phyloP scores from a whole-genome alignment of 2,113 vertebrate genomes.

The Talpa occidentalis region DNA sequence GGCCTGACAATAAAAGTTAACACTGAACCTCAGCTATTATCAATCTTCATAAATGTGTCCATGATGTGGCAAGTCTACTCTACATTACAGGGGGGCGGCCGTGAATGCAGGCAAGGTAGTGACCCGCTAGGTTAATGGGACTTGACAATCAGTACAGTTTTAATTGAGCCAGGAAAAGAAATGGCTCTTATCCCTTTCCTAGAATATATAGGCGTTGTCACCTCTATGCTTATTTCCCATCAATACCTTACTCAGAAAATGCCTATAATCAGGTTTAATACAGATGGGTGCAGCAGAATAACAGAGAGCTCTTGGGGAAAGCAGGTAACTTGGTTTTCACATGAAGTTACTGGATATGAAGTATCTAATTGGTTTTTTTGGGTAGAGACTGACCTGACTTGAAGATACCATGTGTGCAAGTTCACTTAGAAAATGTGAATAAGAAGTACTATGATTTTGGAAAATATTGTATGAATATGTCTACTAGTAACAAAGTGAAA shows the following conservation, averaged over 20 bases:
- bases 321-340: not conserved
- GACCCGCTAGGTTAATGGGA: constrained; percentile 71
- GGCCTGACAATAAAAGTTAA: constrained; percentile 87
- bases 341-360: not conserved
- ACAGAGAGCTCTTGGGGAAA: not conserved
- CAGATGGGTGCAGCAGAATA: not conserved
- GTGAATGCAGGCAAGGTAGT: constrained; percentile 80
- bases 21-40: constrained; percentile 81
- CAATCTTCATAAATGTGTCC: constrained; percentile 87
- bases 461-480: not conserved
- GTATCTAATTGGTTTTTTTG: constrained; percentile 41
- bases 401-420: not conserved
- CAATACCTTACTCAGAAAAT: constrained; percentile 41
- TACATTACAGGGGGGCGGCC: constrained; percentile 50
- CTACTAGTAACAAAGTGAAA: constrained; percentile 9
- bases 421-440: constrained; percentile 59
- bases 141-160: constrained; percentile 61
- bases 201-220: constrained; percentile 60
- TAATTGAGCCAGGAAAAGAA: constrained; percentile 71
- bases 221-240: not conserved
- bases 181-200: not conserved
- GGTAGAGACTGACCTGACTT: not conserved
- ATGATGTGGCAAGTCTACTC: constrained; percentile 67
- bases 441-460: not conserved
- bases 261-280: not conserved